Percentiles rank a stretch among this genome's conserved stretches.
These are phyloP conservation scores for Tokudaia tokunoshimensis DNA, from an alignment of 2,797 vertebrate genomes.

Conservation along the genomic window DNA sequence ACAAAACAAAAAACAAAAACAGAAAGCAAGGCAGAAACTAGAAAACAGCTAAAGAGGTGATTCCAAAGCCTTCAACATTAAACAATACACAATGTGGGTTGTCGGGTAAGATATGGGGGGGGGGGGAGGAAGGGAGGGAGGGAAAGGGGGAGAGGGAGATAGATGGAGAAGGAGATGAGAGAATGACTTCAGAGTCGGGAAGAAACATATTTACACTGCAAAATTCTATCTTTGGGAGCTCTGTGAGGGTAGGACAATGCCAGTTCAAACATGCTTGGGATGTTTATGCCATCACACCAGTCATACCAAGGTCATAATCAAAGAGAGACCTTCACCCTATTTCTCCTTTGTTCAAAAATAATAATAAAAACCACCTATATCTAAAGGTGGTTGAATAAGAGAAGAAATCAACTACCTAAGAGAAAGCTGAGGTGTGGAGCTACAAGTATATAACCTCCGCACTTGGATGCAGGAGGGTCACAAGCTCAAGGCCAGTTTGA, in stretches of 20 bases:
- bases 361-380: not conserved
- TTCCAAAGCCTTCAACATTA: not conserved
- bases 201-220: not conserved
- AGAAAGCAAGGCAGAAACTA: not conserved
- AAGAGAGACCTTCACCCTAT: not conserved
- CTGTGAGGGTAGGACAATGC: not conserved
- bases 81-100: not conserved
- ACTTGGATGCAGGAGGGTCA: not conserved
- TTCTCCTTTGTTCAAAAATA: not conserved
- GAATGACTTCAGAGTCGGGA: not conserved
- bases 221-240: not conserved
- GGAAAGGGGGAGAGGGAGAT: not conserved
- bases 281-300: not conserved
- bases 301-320: not conserved
- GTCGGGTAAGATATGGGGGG: not conserved
- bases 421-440: not conserved
- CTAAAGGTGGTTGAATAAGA: not conserved
- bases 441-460: not conserved
- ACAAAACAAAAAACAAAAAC: too few species aligned
- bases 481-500: not conserved
- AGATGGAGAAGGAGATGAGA: not conserved
- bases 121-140: not conserved
- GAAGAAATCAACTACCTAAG: not conserved
- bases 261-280: not conserved
- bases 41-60: not conserved